A percentile compares a stretch with the other conserved stretches of the same genome.
Conservation (phyloP, 2,797 vertebrate genomes). For the Pangasius macronema region DNA sequence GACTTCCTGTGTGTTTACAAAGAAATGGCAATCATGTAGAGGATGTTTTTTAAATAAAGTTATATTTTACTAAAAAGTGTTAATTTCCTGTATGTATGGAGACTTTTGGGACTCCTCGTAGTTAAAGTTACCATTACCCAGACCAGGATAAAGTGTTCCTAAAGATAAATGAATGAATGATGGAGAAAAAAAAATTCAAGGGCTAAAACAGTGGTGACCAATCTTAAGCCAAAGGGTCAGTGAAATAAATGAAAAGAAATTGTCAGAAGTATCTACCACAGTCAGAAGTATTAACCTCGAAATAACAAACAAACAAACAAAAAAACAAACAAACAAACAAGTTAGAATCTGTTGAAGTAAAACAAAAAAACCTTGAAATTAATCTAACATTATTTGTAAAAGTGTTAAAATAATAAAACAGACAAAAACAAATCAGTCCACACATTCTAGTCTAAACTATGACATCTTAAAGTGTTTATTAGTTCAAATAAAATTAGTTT, state of each 20-base stretch:
- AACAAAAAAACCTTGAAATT: background rate
- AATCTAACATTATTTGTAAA: background rate
- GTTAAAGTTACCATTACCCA: background rate
- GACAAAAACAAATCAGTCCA: background rate
- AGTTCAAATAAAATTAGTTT: background rate
- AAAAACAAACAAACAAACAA: background rate
- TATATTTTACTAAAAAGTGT: too few species aligned
- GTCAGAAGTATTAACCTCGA: too few species aligned
- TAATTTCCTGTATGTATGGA: too few species aligned
- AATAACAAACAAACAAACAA: too few species aligned
- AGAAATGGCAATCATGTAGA: too few species aligned
- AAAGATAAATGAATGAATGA: background rate
- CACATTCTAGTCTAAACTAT: background rate
- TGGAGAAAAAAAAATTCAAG: background rate
- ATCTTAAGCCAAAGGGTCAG: background rate
- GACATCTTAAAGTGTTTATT: background rate
- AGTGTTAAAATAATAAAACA: background rate
- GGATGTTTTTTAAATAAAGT: too few species aligned
- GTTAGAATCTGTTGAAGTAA: background rate
- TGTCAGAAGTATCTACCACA: background rate
- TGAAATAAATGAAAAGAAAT: background rate
- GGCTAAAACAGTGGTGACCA: background rate
- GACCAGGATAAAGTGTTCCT: background rate
- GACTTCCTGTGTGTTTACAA: too few species aligned
- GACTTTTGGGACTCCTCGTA: too few species aligned